These are phyloP conservation scores for Ochropacha duplaris DNA, from an alignment of 2,888 invertebrate species.

Conservation along the genomic window DNA sequence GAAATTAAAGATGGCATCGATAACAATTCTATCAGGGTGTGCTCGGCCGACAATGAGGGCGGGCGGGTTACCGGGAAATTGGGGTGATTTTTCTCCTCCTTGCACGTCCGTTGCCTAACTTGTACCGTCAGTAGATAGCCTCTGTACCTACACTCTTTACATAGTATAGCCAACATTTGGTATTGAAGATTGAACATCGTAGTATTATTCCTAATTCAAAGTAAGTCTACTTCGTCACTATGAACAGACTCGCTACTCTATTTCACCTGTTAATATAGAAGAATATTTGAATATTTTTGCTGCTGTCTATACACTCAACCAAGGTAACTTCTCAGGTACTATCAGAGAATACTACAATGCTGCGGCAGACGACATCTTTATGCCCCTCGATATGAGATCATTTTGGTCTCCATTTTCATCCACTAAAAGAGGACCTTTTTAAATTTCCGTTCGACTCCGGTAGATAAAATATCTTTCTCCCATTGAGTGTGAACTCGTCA, in stretches of 20 bases:
- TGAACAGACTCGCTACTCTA: too few species aligned
- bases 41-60: constrained; percentile 66
- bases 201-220: too few species aligned
- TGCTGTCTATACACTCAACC: constrained; percentile 27
- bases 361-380: constrained; percentile 53
- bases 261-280: background rate
- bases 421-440: constrained; percentile 49
- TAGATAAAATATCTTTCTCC: constrained; percentile 44
- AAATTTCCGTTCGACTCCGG: constrained; percentile 60
- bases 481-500: constrained; percentile 34
- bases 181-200: too few species aligned
- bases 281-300: background rate
- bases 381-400: constrained; percentile 46
- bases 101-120: constrained; percentile 48
- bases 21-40: constrained; percentile 82
- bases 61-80: constrained; percentile 67
- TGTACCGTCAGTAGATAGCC: constrained; percentile 42
- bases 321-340: constrained; percentile 39
- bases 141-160: background rate
- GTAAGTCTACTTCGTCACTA: too few species aligned
- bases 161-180: background rate
- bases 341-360: constrained; percentile 47
- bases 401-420: constrained; percentile 41
- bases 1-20: constrained; percentile 85
- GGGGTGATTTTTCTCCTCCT: constrained; percentile 79